Evolutionary conservation across 1,140 invertebrate species (phyloP).

Genomic region (Dendroctonus valens): DNA sequence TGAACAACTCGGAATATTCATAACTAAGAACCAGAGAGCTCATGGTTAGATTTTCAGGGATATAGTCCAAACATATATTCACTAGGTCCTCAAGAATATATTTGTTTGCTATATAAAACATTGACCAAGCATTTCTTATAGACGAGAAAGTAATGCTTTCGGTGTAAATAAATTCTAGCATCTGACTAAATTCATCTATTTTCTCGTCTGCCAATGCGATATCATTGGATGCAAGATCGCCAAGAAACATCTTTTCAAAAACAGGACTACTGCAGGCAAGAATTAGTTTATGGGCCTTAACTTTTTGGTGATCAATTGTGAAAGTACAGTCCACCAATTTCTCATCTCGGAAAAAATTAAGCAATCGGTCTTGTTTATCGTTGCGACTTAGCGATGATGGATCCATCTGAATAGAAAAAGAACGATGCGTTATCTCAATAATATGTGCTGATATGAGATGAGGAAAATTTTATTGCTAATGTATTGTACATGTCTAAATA

Average conservation of each 20-base stretch:
- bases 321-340: conserved; percentile 54
- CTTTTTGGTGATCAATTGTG: conserved; percentile 52
- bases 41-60: conserved; percentile 54
- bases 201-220: conserved; percentile 56
- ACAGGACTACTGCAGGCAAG: conserved; percentile 68
- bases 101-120: conserved; percentile 59
- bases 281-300: conserved; percentile 67
- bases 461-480: too few relatives aligned
- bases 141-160: conserved; percentile 53
- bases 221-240: conserved; percentile 56
- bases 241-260: conserved; percentile 75
- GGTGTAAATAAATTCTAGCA: conserved; percentile 58
- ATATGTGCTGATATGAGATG: too few relatives aligned
- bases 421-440: not conserved
- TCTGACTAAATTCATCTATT: conserved; percentile 55
- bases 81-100: conserved; percentile 57
- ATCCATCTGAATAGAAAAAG: conserved; percentile 25
- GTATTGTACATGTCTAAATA: too few relatives aligned
- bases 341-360: conserved; percentile 27
- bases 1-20: conserved; percentile 57
- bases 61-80: conserved; percentile 53
- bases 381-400: not conserved
- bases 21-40: conserved; percentile 56
- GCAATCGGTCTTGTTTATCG: conserved; percentile 25
- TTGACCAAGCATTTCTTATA: conserved; percentile 56